Conservation (phyloP, 2,797 vertebrate species). For the Nyctalus aviator region DNA sequence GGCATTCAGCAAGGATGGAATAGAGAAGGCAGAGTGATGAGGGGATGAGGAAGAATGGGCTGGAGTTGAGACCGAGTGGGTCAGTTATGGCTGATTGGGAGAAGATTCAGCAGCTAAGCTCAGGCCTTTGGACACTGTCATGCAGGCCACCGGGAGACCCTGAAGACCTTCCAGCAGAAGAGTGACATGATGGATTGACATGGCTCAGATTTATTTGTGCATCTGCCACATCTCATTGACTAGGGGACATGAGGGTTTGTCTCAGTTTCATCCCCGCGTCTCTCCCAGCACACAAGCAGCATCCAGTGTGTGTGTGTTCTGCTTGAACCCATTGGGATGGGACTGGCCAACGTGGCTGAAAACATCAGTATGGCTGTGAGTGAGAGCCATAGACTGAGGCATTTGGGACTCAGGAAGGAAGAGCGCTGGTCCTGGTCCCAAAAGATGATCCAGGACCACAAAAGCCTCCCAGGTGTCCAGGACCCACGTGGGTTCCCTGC, state of each 20-base stretch:
- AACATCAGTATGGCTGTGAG: neutral
- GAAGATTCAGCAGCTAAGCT: neutral
- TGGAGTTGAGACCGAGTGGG: neutral
- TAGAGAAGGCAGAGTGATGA: neutral
- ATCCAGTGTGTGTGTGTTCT: too few relatives aligned
- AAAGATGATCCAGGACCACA: neutral
- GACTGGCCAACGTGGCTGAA: neutral
- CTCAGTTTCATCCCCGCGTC: neutral
- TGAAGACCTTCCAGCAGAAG: neutral
- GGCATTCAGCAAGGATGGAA: fast-evolving
- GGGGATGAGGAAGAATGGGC: neutral
- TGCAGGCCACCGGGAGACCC: neutral
- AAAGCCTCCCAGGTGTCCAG: too few relatives aligned
- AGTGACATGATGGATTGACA: neutral
- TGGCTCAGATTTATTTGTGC: neutral
- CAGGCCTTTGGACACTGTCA: neutral
- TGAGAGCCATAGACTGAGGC: neutral
- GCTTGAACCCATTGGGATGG: neutral
- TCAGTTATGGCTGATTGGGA: neutral
- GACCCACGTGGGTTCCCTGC: fast-evolving
- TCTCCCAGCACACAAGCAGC: neutral
- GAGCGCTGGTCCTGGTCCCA: too few relatives aligned
- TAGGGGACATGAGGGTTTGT: neutral
- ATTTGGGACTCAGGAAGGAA: neutral
- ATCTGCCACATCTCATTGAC: neutral